Base-by-base conservation (phyloP, 2,888 invertebrate species). In the Lymantria dispar region DNA sequence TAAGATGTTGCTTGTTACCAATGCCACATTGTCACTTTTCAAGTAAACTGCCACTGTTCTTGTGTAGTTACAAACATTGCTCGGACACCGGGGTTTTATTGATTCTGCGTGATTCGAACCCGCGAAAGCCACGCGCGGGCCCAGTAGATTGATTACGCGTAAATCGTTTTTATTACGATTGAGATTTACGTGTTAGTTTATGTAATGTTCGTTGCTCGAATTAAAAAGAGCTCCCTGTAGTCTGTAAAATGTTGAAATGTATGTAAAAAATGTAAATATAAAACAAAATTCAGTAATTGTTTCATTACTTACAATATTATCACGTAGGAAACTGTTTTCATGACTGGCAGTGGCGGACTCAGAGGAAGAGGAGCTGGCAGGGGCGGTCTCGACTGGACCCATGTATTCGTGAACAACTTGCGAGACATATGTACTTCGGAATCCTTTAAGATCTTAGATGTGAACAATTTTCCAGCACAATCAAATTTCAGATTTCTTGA, bases 131-230 rank as follows among this genome's bases (percentile, higher is more conserved):
- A 71, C 76, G 67, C 71, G 79, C 78, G 82, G 81, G 78, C 80
- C 77, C 80, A 79, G 82, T 87, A 87, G 83, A 85, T 84, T 82
- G 82, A 85, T 85, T 85, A 81, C 76, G 80, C 82, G 58, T 79
- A 79, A 75, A 84, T 83, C 84, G 85, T 85, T 89, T 88, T 90
- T 89, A 89, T 90, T 88, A 85, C 88, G 79, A 83, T 83, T 86
- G 88, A 90, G 91, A 90, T 89, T 87, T 84, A 91, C 82, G 87
- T 91, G 89, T 89, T 89, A 90, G 89, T 87, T 85, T 84, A 89
- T 87, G 88, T 90, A 89, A 89, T 89, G 89, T 90, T 90, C 91
- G 89, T 90, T 87, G 91, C 90, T 91, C 90, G 90, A 90, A 90
- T 90, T 85, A 90, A 90, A 91, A 90, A 85, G 91, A 91, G 91